Conservation (phyloP, 2,113 vertebrate genomes). For the Oostethus manadensis region DNA sequence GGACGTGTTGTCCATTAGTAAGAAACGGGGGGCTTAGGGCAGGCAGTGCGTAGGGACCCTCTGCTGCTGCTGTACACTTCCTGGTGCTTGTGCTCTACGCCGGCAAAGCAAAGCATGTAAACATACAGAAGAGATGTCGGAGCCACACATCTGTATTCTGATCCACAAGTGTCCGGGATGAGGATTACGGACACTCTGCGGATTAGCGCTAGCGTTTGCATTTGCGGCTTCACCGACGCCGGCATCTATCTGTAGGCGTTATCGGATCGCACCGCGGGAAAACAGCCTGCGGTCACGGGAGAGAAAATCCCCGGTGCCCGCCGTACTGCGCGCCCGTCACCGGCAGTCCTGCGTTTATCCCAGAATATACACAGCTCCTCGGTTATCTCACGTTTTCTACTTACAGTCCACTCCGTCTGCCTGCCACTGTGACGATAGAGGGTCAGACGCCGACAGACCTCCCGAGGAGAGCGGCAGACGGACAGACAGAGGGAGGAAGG, state of each 20-base stretch:
- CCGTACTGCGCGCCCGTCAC: conserved; percentile 13
- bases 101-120: background rate
- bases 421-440: conserved; percentile 26
- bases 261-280: conserved; percentile 32
- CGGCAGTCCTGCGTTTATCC: background rate
- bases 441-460: conserved; percentile 27
- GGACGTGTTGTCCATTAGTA: conserved; percentile 68
- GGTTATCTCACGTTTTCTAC: conserved; percentile 5
- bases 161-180: conserved; percentile 18
- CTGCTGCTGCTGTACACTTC: conserved; percentile 9
- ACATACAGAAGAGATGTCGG: background rate
- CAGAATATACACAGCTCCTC: background rate
- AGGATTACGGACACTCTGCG: conserved; percentile 46
- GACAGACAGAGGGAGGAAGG: conserved; percentile 43
- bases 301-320: conserved; percentile 15
- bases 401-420: conserved; percentile 5
- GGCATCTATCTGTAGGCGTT: conserved; percentile 32
- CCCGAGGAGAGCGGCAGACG: conserved; percentile 23
- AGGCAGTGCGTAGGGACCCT: conserved; percentile 24
- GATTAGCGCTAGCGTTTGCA: conserved; percentile 49
- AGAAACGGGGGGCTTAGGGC: conserved; percentile 29
- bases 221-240: conserved; percentile 26
- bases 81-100: background rate
- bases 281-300: conserved; percentile 5
- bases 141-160: conserved; percentile 9